phyloP scores from a whole-genome alignment of 2,113 vertebrate genomes.

The Malurus elegans region DNA sequence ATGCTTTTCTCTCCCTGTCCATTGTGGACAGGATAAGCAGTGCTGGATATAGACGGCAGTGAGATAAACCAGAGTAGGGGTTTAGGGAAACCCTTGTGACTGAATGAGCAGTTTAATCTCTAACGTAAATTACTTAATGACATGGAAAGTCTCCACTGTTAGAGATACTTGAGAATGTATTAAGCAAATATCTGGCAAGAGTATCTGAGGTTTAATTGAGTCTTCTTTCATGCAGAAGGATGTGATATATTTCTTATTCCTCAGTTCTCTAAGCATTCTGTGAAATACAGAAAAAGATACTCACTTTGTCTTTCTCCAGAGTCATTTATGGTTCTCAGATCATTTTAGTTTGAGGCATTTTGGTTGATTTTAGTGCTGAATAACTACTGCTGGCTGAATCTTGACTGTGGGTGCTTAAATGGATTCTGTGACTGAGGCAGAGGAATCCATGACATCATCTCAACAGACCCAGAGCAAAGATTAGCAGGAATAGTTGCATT shows the following conservation, averaged over 20 bases:
- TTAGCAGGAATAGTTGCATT: neutral
- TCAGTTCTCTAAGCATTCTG: neutral
- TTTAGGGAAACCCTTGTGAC: neutral
- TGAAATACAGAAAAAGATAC: neutral
- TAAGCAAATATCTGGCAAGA: neutral
- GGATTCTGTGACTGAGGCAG: neutral
- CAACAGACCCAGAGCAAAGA: neutral
- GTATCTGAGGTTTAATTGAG: neutral
- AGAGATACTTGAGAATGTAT: neutral
- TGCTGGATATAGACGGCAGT: neutral
- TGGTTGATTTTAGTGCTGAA: neutral
- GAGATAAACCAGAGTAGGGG: neutral
- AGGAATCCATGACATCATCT: neutral
- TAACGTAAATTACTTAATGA: constrained; percentile 1
- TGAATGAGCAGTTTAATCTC: neutral
- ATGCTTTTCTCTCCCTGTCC: neutral
- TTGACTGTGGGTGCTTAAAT: neutral
- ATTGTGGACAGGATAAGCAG: neutral
- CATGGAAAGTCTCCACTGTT: neutral
- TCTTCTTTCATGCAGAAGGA: neutral
- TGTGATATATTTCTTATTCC: neutral
- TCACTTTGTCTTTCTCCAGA: neutral
- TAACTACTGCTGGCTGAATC: neutral
- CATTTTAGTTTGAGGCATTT: neutral
- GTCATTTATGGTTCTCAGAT: neutral